phyloP scores from a whole-genome alignment of 2,113 vertebrate genomes.

The Scalopus aquaticus region DNA sequence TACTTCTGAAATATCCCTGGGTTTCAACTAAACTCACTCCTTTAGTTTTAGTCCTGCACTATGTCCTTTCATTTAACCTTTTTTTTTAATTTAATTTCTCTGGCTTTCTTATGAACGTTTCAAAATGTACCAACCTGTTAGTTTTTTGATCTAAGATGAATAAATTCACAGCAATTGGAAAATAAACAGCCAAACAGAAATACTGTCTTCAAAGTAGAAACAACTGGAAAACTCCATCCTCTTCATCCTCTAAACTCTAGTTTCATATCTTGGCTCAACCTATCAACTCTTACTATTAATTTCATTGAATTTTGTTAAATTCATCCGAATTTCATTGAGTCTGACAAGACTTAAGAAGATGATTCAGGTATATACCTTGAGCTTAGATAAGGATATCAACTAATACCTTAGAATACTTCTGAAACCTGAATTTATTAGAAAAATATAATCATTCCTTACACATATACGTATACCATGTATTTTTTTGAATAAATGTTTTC shows the following conservation, averaged over 20 bases:
- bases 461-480: neutral
- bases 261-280: neutral
- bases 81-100: neutral
- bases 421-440: neutral
- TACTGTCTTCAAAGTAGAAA: neutral
- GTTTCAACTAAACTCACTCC: neutral
- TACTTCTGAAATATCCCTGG: neutral
- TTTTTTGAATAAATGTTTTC: neutral
- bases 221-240: neutral
- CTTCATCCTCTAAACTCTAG: neutral
- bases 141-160: neutral
- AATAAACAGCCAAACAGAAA: neutral
- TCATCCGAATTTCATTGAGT: neutral
- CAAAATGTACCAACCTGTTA: neutral
- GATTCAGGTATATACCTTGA: neutral
- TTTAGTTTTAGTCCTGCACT: neutral
- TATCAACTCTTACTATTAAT: neutral
- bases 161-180: neutral
- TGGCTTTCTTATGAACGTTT: neutral
- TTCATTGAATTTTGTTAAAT: neutral
- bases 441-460: neutral
- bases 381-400: neutral
- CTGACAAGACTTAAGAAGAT: neutral
- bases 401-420: neutral
- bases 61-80: neutral